Conservation (phyloP, 1,140 invertebrate species). For the Drosophila tani region DNA sequence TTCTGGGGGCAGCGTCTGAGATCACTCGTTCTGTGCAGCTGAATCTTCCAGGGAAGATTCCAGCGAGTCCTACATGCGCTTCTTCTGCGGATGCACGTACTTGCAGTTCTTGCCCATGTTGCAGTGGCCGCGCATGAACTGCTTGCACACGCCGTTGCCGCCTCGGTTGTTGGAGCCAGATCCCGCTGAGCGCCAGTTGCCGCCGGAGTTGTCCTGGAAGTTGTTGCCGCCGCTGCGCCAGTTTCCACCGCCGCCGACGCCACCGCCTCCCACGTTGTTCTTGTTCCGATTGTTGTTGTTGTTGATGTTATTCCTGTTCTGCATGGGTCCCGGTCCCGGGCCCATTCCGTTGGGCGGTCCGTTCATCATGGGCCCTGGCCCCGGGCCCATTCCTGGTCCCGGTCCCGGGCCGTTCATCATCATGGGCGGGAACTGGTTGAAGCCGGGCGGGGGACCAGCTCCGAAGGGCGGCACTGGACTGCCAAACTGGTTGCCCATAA, state of each 20-base stretch:
- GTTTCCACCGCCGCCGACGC: constrained; percentile 51
- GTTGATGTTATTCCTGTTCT: constrained; percentile 55
- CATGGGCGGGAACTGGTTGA: constrained; percentile 76
- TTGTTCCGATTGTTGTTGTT: constrained; percentile 60
- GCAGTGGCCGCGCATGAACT: constrained; percentile 92
- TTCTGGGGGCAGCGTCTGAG: constrained; percentile 37
- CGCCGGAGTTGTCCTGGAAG: constrained; percentile 73
- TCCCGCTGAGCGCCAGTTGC: constrained; percentile 79
- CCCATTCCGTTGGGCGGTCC: constrained; percentile 78
- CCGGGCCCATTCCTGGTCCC: constrained; percentile 79
- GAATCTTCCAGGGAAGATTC: constrained; percentile 81
- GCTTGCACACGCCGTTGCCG: constrained; percentile 88
- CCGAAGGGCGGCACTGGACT: constrained; percentile 64
- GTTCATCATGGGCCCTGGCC: constrained; percentile 84
- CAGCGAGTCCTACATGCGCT: constrained; percentile 82
- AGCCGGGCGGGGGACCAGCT: constrained; percentile 37
- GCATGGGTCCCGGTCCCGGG: constrained; percentile 34
- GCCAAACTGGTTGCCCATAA: constrained; percentile 70
- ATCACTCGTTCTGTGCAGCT: constrained; percentile 53
- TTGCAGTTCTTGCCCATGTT: constrained; percentile 91
- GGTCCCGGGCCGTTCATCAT: constrained; percentile 83
- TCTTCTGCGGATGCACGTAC: constrained; percentile 90
- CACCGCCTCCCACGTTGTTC: constrained; percentile 24
- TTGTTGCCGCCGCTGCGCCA: constrained; percentile 76
- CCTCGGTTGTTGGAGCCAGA: constrained; percentile 71